Conservation (phyloP, 2,888 invertebrate genomes). For the Drosophila paracracens region DNA sequence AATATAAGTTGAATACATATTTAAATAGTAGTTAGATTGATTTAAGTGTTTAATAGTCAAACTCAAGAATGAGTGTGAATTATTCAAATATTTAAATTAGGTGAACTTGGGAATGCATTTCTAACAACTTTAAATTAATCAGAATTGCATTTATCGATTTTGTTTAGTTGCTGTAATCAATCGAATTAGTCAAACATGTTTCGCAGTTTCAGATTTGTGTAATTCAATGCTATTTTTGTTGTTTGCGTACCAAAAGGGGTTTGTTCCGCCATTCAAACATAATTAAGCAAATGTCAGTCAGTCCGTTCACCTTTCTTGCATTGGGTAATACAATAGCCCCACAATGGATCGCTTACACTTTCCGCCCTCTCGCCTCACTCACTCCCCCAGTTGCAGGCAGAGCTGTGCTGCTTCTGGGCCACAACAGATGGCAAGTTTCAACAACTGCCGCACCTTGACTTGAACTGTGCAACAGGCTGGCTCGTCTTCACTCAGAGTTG, state of each 20-base stretch:
- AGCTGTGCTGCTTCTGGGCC: conserved; percentile 12
- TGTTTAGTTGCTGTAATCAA: background rate
- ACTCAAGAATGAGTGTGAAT: background rate
- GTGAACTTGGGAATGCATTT: too few species aligned
- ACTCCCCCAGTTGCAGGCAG: background rate
- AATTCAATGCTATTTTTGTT: conserved; percentile 16
- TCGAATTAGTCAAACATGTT: conserved; percentile 8
- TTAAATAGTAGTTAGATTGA: background rate
- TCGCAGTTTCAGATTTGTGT: background rate
- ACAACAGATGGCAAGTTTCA: conserved; percentile 49
- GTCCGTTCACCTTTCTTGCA: conserved; percentile 64
- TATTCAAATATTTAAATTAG: background rate
- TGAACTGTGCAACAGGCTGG: conserved; percentile 8
- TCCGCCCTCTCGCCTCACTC: background rate
- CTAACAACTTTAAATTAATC: background rate
- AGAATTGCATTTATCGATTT: background rate
- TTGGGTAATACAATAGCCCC: conserved; percentile 42
- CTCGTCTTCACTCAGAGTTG: background rate
- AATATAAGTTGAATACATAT: background rate
- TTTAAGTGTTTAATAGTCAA: background rate
- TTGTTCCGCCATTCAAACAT: conserved; percentile 71
- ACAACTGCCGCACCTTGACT: conserved; percentile 52
- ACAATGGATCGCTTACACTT: background rate
- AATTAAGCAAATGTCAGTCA: conserved; percentile 74
- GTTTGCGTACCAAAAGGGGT: conserved; percentile 31